phyloP scores from a whole-genome alignment of 1,140 invertebrate genomes.

The Drosophila kurseongensis region DNA sequence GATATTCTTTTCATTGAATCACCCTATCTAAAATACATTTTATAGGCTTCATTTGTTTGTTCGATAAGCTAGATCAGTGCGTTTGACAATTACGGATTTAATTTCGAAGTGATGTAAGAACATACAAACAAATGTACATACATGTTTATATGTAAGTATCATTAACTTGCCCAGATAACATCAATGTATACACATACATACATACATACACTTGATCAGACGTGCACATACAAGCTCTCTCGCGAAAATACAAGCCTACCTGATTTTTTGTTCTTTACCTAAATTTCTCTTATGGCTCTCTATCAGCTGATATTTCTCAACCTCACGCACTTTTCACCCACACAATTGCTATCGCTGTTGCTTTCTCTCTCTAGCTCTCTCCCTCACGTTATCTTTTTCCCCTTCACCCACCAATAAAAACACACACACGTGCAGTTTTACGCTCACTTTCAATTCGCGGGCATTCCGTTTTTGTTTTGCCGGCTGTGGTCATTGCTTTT shows the following conservation, averaged over 20 bases:
- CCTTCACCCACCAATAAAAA: background rate
- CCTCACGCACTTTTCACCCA: slow-evolving; percentile 52
- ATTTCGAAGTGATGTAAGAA: slow-evolving; percentile 2
- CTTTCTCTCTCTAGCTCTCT: slow-evolving; percentile 6
- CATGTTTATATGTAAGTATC: background rate
- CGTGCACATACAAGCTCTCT: background rate
- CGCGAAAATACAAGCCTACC: slow-evolving; percentile 1
- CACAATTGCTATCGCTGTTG: slow-evolving; percentile 9
- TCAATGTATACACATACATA: slow-evolving; percentile 10
- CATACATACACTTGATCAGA: slow-evolving; percentile 1
- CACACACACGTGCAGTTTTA: slow-evolving; percentile 13
- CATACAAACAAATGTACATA: background rate
- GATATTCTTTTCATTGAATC: slow-evolving; percentile 13
- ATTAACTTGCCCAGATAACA: slow-evolving; percentile 8
- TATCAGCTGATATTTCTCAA: slow-evolving; percentile 30
- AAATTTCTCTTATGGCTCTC: background rate
- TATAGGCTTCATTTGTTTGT: background rate
- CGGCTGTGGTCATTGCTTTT: slow-evolving; percentile 54
- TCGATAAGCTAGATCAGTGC: slow-evolving; percentile 6
- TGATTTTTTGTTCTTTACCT: background rate
- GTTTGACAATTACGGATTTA: slow-evolving; percentile 15
- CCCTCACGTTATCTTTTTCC: slow-evolving; percentile 11
- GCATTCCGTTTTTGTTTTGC: slow-evolving; percentile 35
- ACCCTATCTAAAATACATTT: slow-evolving; percentile 5
- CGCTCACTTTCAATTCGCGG: slow-evolving; percentile 66